These are phyloP conservation scores for Limanda limanda DNA, from an alignment of 2,113 vertebrate genomes.

Conservation along the genomic window DNA sequence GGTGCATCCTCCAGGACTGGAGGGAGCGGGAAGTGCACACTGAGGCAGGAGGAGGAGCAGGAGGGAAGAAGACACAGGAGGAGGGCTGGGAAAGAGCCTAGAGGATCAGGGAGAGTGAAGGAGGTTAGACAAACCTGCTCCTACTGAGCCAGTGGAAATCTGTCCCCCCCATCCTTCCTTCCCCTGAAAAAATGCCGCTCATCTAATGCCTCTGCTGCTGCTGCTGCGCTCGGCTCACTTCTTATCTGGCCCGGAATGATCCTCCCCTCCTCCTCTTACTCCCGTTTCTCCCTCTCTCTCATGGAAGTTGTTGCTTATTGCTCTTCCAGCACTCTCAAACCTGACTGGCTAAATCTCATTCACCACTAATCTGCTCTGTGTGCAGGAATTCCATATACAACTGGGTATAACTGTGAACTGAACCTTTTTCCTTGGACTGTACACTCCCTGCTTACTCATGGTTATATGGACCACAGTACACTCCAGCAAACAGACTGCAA, in stretches of 20 bases:
- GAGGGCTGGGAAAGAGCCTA: conserved; percentile 84
- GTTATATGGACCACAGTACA: conserved; percentile 10
- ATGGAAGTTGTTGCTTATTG: background rate
- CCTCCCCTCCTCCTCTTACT: conserved; percentile 7
- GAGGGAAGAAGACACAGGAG: conserved; percentile 85
- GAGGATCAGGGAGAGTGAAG: conserved; percentile 88
- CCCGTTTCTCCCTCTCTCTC: conserved; percentile 7
- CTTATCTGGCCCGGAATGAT: conserved; percentile 38
- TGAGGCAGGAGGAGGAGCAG: conserved; percentile 77
- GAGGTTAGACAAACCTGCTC: conserved; percentile 84
- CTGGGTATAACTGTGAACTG: conserved; percentile 13
- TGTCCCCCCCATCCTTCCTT: conserved; percentile 14
- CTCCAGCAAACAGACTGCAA: background rate
- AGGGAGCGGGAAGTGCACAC: conserved; percentile 75
- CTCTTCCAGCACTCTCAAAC: conserved; percentile 9
- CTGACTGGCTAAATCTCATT: conserved; percentile 22
- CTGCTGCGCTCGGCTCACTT: conserved; percentile 13
- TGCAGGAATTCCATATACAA: conserved; percentile 27
- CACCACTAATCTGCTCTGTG: conserved; percentile 42
- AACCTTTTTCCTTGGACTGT: conserved; percentile 16
- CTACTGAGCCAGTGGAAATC: conserved; percentile 48
- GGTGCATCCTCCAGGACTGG: conserved; percentile 75
- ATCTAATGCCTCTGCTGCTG: conserved; percentile 23
- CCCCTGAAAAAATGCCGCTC: conserved; percentile 27
- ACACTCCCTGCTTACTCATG: background rate